These are phyloP conservation scores for Drosophila eugracilis DNA, from an alignment of 1,140 invertebrate genomes.

Conservation along the genomic window DNA sequence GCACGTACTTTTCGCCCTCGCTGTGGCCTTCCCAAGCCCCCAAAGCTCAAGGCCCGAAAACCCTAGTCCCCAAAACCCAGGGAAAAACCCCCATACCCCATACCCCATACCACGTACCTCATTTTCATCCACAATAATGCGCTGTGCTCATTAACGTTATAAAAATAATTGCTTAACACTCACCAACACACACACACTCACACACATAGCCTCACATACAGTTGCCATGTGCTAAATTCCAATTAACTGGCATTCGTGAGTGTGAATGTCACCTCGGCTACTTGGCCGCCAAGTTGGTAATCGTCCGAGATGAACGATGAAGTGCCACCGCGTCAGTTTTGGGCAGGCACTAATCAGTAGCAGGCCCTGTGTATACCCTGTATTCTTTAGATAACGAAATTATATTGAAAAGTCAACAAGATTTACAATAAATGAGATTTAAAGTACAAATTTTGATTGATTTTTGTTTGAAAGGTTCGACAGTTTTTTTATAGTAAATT, in stretches of 20 bases:
- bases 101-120: neutral
- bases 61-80: neutral
- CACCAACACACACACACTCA: constrained; percentile 22
- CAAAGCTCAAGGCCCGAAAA: neutral
- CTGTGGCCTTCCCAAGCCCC: constrained; percentile 18
- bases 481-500: no score
- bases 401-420: no score
- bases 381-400: no score
- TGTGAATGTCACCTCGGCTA: constrained; percentile 11
- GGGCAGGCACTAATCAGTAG: neutral
- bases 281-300: constrained; percentile 38
- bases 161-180: constrained; percentile 78
- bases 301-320: constrained; percentile 61
- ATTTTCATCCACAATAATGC: constrained; percentile 67
- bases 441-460: no score
- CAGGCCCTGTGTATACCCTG: neutral
- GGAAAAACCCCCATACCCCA: neutral
- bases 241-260: constrained; percentile 62
- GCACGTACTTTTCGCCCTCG: constrained; percentile 32
- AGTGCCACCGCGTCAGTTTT: constrained; percentile 31
- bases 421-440: no score
- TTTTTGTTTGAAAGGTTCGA: no score
- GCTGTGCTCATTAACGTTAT: constrained; percentile 78
- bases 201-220: constrained; percentile 12
- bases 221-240: constrained; percentile 70